phyloP scores from a whole-genome alignment of 2,888 invertebrate genomes.

The Oeneis ivallda region DNA sequence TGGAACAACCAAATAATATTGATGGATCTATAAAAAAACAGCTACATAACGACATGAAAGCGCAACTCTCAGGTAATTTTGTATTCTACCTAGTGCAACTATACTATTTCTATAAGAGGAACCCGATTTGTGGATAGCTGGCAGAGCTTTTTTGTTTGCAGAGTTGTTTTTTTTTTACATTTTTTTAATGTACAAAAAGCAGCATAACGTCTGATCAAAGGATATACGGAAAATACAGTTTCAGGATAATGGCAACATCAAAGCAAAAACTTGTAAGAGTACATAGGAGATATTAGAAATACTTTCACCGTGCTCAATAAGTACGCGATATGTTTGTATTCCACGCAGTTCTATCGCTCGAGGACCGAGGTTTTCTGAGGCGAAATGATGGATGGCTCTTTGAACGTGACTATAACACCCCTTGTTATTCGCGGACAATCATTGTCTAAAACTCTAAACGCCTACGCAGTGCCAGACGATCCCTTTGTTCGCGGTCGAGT shows the following conservation, averaged over 20 bases:
- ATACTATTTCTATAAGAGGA: no score
- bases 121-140: background rate
- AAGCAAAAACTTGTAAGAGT: conserved; percentile 1
- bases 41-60: background rate
- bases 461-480: conserved; percentile 30
- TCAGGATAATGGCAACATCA: conserved; percentile 1
- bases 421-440: conserved; percentile 37
- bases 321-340: background rate
- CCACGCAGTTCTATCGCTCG: background rate
- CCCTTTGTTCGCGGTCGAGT: conserved; percentile 32
- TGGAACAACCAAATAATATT: conserved; percentile 3
- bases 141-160: background rate
- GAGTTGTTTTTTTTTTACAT: background rate
- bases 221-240: conserved; percentile 5
- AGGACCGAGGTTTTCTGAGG: conserved; percentile 3
- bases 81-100: no score
- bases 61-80: no score
- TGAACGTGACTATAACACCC: conserved; percentile 37
- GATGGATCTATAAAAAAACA: background rate
- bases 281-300: background rate
- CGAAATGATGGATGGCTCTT: conserved; percentile 33
- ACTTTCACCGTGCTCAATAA: background rate
- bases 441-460: conserved; percentile 27
- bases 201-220: background rate
- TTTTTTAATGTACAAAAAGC: background rate